A percentile compares a stretch with the other conserved stretches of the same genome.
Conservation (phyloP, 2,113 vertebrate genomes). For the Atlantisia rogersi region DNA sequence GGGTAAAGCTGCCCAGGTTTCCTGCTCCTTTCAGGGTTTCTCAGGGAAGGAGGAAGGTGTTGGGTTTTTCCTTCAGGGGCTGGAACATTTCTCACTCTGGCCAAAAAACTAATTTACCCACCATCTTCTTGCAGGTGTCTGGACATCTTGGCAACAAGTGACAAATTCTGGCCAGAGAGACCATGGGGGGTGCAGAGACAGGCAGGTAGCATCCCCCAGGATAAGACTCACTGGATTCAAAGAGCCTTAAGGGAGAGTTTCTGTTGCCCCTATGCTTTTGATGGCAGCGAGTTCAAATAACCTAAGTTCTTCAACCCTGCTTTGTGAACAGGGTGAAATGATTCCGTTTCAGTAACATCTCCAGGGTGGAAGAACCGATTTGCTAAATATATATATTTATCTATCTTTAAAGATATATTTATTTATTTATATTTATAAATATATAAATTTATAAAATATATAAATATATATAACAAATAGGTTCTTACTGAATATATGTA, state of each 20-base stretch:
- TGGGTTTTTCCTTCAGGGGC: neutral
- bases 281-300: neutral
- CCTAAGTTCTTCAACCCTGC: neutral
- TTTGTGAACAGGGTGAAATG: neutral
- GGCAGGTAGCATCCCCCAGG: neutral
- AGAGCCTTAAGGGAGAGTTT: neutral
- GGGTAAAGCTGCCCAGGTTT: neutral
- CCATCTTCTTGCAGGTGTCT: neutral
- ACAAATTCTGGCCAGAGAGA: neutral
- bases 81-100: neutral
- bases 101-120: neutral
- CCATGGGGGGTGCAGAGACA: neutral
- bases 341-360: neutral
- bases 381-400: no score
- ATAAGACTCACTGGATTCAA: neutral
- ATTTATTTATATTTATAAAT: no score
- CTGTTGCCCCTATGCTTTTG: neutral
- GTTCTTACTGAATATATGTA: no score
- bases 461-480: no score
- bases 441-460: no score
- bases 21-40: neutral
- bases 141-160: neutral
- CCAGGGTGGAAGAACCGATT: neutral
- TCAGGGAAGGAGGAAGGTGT: neutral
- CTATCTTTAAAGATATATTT: no score